Evolutionary conservation across 2,113 vertebrate species (phyloP), one percentile per base, ranked within the genome.

Genomic region (Chaetura pelagica): DNA sequence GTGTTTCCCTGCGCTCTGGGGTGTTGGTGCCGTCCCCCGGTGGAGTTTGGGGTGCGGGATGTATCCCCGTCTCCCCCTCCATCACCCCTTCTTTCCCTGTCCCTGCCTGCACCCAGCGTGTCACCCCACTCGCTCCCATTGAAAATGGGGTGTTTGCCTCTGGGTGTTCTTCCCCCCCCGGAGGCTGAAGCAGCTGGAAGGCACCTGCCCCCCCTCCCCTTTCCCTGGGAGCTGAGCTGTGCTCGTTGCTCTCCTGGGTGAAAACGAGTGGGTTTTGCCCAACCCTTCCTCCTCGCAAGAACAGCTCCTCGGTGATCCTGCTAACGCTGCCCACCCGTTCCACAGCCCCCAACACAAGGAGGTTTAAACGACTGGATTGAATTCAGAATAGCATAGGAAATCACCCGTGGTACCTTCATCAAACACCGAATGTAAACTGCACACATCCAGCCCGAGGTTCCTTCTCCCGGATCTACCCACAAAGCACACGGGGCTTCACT

Each of bases 341-440:
- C 92, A 93, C 94, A 94, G 94, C 69, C 94, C 91, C 82, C 97
- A 95, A 96, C 95, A 96, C 22, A 89, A 91, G 89, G 80, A 93
- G 42, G 44, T 84, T 94, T 96, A 96, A 96, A 95, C 96, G 59
- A 82, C 42, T 97, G 92, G 95, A 93, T 94, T 97, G 96, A 96
- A 96, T 97, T 97, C 95, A 97, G 97, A 97, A 93, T 95, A 84
- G 55, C 95, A 94, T 95, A 96, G 84, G 71, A 97, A 97, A 96
- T 73, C 71, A 96, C 80, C 87, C 90, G 80, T 93, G 85, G 93
- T 97, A 93, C 91, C 96, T 90, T 87, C 95, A 83, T 97, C 82
- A 95, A 96, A 97, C 97, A 95, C 96, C 82, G 85, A 94, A 87
- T 96, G 84, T 96, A 94, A 85, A 85, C 93, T 93, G 23, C 93